Evolutionary conservation across 2,888 invertebrate species (phyloP), one percentile per base, ranked within the genome.

Genomic region (Acleris cristana): DNA sequence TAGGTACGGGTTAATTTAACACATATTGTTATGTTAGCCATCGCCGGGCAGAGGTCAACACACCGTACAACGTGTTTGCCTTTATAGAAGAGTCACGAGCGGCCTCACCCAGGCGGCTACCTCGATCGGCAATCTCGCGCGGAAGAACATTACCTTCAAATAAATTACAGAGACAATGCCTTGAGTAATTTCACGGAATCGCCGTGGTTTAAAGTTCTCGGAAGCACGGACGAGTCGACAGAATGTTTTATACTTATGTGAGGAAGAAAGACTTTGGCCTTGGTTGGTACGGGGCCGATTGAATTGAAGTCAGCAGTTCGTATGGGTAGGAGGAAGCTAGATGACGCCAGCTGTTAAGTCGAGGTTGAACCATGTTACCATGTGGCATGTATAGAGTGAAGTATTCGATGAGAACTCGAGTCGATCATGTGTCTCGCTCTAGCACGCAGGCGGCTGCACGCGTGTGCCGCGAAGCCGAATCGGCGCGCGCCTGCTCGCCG

Each of bases 151-250:
- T 88, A 85, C 84, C 88, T 88, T 90, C 87, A 89, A 80, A 77
- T 88, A 90, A 90, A 91, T 90, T 88, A 89, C 89, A 90, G 89
- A 91, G 90, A 90, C 90, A 90, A 87, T 86, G 85, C 85, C 83
- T 87, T 87, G 89, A 40, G 40, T 86, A 87, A 80, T 84, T 92
- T 91, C 91, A 86, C 83, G 81, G 90, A 92, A 91, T 82, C 81
- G 83, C 83, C 89, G 89, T 89, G 90, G 88, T 88, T 89, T 88
- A 86, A 80, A 76, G 83, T 91, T 92, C 91, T 89, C 80, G 84
- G 91, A 92, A 90, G 82, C 79, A 86, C 79, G 81, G 80, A 80
- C 72, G 78, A 72, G 78, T 73, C 72, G 82, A 81, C 76, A 79
- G 79, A 80, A 70, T 67, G 69, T 21, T 18, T 19, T 53, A 23